A percentile compares a stretch with the other conserved stretches of the same genome.
These are phyloP conservation scores for Planiliza haematocheilus DNA, from an alignment of 2,113 vertebrate species.

Conservation along the genomic window DNA sequence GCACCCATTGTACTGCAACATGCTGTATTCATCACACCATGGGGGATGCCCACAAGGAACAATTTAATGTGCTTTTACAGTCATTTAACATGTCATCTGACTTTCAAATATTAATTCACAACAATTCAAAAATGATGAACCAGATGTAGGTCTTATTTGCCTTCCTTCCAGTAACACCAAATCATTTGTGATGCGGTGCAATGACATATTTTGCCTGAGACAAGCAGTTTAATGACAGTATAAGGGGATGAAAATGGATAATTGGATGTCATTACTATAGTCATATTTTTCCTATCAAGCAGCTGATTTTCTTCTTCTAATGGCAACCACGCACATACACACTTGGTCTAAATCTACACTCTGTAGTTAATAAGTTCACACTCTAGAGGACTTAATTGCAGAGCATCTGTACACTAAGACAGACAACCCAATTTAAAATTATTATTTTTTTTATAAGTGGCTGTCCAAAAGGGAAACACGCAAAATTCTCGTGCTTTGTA, in stretches of 20 bases:
- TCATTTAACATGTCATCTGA: not conserved
- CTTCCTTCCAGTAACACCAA: not conserved
- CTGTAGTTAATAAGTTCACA: not conserved
- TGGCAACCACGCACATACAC: not conserved
- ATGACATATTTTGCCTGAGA: slow-evolving; percentile 2
- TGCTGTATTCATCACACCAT: not conserved
- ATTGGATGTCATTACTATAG: slow-evolving; percentile 1
- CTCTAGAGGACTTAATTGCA: not conserved
- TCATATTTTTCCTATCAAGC: not conserved
- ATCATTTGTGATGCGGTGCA: not conserved
- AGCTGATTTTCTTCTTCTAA: not conserved
- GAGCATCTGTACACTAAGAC: not conserved
- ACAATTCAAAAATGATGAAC: not conserved
- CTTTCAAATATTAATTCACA: not conserved
- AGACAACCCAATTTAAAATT: no score
- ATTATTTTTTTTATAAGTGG: no score
- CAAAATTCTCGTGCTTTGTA: slow-evolving; percentile 3
- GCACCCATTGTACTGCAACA: not conserved
- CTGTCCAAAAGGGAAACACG: not conserved
- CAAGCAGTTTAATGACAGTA: slow-evolving; percentile 1
- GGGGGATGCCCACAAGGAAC: not conserved
- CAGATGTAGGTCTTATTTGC: not conserved
- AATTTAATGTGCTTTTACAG: not conserved
- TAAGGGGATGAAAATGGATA: slow-evolving; percentile 22
- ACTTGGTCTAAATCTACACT: not conserved